Conservation (phyloP, 2,113 vertebrate species). For the Vireo altiloquus region DNA sequence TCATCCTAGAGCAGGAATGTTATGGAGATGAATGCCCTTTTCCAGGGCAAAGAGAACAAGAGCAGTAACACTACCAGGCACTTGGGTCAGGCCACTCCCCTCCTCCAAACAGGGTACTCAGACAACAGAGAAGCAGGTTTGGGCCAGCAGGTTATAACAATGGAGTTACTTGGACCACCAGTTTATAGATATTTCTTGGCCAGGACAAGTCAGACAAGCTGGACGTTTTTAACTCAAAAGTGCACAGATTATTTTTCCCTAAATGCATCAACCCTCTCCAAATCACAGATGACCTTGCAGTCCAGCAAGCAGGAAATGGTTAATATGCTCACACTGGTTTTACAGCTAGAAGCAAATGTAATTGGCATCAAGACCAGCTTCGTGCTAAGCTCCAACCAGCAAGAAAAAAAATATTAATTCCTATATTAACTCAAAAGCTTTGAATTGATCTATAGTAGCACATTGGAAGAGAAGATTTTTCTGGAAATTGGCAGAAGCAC, state of each 20-base stretch:
- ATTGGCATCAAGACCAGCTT: not conserved
- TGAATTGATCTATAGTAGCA: not conserved
- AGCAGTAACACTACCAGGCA: fast-evolving
- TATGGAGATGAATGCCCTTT: not conserved
- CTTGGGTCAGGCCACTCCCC: not conserved
- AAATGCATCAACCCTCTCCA: not conserved
- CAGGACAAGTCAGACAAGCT: not conserved
- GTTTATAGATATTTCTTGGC: not conserved
- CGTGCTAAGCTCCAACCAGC: not conserved
- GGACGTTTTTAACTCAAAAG: not conserved
- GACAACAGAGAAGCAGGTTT: not conserved
- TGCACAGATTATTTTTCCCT: not conserved
- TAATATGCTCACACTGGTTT: not conserved
- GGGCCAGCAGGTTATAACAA: not conserved
- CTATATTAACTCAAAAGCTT: not conserved
- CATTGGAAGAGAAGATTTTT: not conserved
- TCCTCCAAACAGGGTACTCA: not conserved
- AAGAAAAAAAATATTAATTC: not conserved
- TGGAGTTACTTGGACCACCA: not conserved
- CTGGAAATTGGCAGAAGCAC: not conserved
- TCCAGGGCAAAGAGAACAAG: not conserved
- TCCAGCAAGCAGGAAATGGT: fast-evolving
- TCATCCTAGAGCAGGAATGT: not conserved
- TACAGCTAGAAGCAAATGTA: not conserved
- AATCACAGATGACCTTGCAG: not conserved